Evolutionary conservation across 2,113 vertebrate species (phyloP).

Genomic region (Cyanocitta stelleri): DNA sequence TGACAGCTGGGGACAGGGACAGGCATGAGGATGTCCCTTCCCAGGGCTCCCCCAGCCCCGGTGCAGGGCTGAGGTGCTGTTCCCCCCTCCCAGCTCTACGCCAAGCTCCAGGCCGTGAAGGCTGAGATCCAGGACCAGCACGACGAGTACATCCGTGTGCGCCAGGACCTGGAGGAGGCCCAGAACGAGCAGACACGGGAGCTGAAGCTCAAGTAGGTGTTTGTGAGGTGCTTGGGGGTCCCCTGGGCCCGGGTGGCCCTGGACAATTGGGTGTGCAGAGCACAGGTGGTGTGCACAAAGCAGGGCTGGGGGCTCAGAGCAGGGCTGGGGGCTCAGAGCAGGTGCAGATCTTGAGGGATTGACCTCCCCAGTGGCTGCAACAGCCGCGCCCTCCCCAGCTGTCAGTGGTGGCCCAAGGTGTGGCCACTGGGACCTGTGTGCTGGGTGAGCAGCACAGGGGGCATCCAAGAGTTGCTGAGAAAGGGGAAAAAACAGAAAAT

Average conservation of each 20-base stretch:
- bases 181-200: constrained; percentile 93
- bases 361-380: rapidly evolving
- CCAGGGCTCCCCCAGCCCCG: background rate
- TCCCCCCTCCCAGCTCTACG: constrained; percentile 75
- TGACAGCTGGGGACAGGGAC: rapidly evolving
- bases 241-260: rapidly evolving
- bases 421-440: rapidly evolving
- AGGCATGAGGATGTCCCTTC: rapidly evolving
- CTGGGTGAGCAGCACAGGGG: background rate
- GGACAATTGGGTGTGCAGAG: background rate
- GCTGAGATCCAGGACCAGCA: constrained; percentile 90
- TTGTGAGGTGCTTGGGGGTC: background rate
- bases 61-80: background rate
- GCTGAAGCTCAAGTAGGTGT: constrained; percentile 92
- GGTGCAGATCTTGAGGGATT: background rate
- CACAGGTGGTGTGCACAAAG: rapidly evolving
- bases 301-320: background rate
- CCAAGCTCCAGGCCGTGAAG: constrained; percentile 91
- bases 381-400: background rate
- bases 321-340: too few species aligned
- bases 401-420: background rate
- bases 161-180: constrained; percentile 93
- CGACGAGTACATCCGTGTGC: constrained; percentile 86
- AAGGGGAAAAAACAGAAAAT: background rate
- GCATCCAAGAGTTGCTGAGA: background rate